phyloP scores from a whole-genome alignment of 2,888 invertebrate genomes.

The Drosophila buzzatii region DNA sequence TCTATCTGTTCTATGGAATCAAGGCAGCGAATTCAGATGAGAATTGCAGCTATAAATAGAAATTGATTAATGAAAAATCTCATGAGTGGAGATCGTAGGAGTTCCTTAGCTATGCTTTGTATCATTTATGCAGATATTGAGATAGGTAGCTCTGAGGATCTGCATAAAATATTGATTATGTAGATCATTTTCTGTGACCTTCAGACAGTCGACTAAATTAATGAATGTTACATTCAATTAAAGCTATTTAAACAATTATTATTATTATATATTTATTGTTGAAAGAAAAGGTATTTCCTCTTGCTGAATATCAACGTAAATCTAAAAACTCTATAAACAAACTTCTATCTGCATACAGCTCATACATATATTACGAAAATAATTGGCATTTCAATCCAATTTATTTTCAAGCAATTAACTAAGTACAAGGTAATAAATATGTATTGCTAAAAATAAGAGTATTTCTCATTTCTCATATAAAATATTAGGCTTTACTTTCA shows the following conservation, averaged over 20 bases:
- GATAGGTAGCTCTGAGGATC: not conserved
- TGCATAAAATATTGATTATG: not conserved
- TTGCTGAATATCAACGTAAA: too few species aligned
- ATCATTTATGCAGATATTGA: not conserved
- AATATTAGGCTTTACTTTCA: not conserved
- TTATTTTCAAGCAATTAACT: too few species aligned
- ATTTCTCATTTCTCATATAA: not conserved
- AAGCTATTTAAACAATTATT: too few species aligned
- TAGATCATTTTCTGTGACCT: not conserved
- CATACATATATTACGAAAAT: too few species aligned
- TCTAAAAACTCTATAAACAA: too few species aligned
- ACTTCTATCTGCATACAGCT: too few species aligned
- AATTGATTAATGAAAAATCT: not conserved
- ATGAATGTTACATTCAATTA: too few species aligned
- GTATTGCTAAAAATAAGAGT: not conserved
- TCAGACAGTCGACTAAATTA: not conserved
- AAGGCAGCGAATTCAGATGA: not conserved
- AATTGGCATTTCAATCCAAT: too few species aligned
- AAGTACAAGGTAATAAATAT: not conserved
- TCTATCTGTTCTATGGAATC: slow-evolving; percentile 25
- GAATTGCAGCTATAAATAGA: not conserved
- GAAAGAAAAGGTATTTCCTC: too few species aligned
- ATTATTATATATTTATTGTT: too few species aligned
- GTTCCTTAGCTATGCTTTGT: not conserved
- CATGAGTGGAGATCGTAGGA: not conserved